Evolutionary conservation across 2,797 vertebrate genomes (phyloP).

Genomic region (Coilia nasus): DNA sequence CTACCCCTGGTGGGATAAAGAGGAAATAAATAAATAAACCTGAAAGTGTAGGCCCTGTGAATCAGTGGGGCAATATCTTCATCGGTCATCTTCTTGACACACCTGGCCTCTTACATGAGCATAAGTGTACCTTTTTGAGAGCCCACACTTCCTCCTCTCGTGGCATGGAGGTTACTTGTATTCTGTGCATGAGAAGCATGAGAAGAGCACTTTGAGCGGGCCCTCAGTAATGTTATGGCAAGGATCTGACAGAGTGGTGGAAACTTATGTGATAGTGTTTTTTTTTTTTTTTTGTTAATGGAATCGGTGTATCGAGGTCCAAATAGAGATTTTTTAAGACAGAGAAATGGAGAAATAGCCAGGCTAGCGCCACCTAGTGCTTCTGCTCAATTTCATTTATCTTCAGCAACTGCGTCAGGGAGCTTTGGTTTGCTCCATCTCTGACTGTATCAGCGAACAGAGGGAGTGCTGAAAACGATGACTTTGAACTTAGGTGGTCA

Average conservation of each 20-base stretch:
- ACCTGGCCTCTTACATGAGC: not conserved
- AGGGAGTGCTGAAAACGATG: too few relatives aligned
- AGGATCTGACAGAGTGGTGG: not conserved
- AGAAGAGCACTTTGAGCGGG: not conserved
- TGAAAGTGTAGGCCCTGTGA: too few relatives aligned
- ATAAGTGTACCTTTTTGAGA: not conserved
- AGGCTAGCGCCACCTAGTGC: too few relatives aligned
- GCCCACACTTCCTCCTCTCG: not conserved
- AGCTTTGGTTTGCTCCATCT: too few relatives aligned
- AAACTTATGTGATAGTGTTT: not conserved
- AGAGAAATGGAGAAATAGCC: not conserved
- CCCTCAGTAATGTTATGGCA: not conserved
- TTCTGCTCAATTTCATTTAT: too few relatives aligned
- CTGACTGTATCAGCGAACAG: too few relatives aligned
- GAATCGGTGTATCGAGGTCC: too few relatives aligned
- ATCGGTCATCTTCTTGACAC: not conserved
- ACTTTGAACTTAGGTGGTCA: too few relatives aligned
- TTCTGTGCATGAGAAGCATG: not conserved
- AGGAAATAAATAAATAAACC: not conserved
- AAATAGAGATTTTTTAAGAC: not conserved
- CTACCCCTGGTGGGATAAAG: not conserved
- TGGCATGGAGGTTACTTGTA: not conserved
- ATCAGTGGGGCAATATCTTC: too few relatives aligned
- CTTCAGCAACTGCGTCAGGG: too few relatives aligned
- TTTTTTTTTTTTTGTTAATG: not conserved